Base-by-base conservation (phyloP, 2,888 invertebrate species). In the Drosophila bunnanda region DNA sequence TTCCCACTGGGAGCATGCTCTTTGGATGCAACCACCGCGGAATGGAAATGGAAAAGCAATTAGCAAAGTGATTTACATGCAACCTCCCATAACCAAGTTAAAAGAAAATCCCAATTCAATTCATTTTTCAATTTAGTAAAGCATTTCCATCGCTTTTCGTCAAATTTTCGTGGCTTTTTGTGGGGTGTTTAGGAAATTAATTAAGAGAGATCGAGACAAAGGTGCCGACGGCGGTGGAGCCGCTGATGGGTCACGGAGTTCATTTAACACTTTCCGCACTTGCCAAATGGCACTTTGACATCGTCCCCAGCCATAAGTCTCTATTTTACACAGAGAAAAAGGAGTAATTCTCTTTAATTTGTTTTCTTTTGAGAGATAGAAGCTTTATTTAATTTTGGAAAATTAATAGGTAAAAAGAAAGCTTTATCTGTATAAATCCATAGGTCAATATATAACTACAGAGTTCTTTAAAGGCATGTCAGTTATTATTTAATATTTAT, bases 201-300 rank as follows among this genome's bases (percentile, higher is more conserved):
- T 86, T 86, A 86, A 79, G 89, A 86, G 89, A 86, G 82, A 89
- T 89, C 88, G 87, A 89, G 81, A 71, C 66, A 64, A 72, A 88
- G 78, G 61, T 65, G 80, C 88, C 89, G 85, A 76, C 83, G 32
- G 15, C 9, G 13, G 74, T 48, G n/a, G 2, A 28, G 69, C 48
- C 53, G 52, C 41, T 25, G 87, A 52, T 66, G 41, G 43, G 54
- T 57, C 61, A 61, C 43, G 64, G 75, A 76, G 75, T 69, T 77
- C 82, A 74, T 68, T 87, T 86, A 88, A 53, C 83, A 88, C 88
- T 75, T 64, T 50, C 62, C 28, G 53, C 58, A 58, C 50, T 43
- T 48, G 57, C 55, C 55, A 61, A 61, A 74, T 65, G 61, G 48
- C 62, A 62, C 70, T 71, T 71, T 71, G 70, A 71, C 76, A 66